Evolutionary conservation across 1,140 invertebrate species (phyloP).

Genomic region (Micrasema longulum): DNA sequence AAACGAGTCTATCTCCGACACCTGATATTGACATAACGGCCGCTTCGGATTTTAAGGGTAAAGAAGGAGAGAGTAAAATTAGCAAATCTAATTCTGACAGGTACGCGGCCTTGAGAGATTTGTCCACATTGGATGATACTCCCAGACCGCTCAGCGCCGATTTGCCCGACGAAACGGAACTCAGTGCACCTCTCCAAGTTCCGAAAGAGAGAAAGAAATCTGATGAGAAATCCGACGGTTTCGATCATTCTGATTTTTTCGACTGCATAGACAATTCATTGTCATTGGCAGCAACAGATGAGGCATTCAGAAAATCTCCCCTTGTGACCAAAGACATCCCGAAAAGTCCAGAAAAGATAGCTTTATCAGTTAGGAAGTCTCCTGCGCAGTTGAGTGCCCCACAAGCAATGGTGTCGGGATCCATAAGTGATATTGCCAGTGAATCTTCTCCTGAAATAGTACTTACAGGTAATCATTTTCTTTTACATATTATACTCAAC

Average conservation of each 20-base stretch:
- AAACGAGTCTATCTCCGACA: conserved; percentile 61
- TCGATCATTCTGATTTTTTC: conserved; percentile 67
- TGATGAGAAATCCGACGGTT: conserved; percentile 67
- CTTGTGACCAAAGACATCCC: conserved; percentile 61
- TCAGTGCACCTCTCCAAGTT: conserved; percentile 62
- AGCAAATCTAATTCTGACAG: conserved; percentile 64
- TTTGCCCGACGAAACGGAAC: conserved; percentile 64
- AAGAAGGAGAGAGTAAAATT: conserved; percentile 28
- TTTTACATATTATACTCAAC: too few relatives aligned
- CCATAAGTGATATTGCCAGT: conserved; percentile 70
- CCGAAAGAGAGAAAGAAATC: conserved; percentile 65
- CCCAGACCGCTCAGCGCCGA: conserved; percentile 56
- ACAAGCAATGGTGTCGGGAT: conserved; percentile 66
- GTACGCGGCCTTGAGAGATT: conserved; percentile 79
- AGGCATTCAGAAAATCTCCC: conserved; percentile 66
- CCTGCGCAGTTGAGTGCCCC: conserved; percentile 57
- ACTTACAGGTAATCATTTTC: conserved; percentile 60
- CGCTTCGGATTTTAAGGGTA: conserved; percentile 55
- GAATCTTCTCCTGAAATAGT: conserved; percentile 71
- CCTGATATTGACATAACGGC: conserved; percentile 53
- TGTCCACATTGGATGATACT: conserved; percentile 72
- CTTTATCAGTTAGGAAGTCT: conserved; percentile 19
- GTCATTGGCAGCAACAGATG: conserved; percentile 65
- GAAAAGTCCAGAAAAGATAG: conserved; percentile 50
- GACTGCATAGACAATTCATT: conserved; percentile 67